Base-by-base conservation (phyloP, 2,113 vertebrate genomes). In the Dromas ardeola region DNA sequence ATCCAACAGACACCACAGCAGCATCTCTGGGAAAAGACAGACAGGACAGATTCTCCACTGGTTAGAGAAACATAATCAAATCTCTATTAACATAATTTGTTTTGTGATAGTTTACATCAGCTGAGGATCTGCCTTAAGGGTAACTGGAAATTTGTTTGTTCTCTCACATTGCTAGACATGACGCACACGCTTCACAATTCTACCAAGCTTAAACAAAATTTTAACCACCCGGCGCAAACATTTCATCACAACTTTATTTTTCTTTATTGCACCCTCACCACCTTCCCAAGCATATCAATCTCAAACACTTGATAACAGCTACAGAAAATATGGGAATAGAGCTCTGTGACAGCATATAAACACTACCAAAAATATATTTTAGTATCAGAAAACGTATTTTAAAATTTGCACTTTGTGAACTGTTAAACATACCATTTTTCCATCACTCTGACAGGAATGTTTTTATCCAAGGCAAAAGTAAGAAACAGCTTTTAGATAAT, bases 391-490 rank as follows among this genome's bases (percentile, higher is more conserved):
- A 86, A 95, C 12, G 5, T 45, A 83, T 90, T 96, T 96, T 84
- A 42, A 95, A 96, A 95, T 96, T 85, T 95, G 77, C 47, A 82
- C 79, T 93, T 92, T 65, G 74, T 81, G 14, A 91, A 93, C 50
- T 56, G 73, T 86, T 95, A 95, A 81, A 95, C 50, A 47, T n/a
- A 65, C 36, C 49, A 23, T 95, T 96, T 97, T 95, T 93, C 90
- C 62, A 86, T 94, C 89, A 94, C 66, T 93, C 82, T 70, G 86
- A 96, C 78, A 95, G 80, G 73, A 90, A 92, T 32, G 42, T 70
- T 92, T 94, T 92, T 47, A 52, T 53, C 65, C 63, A 84, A 86
- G 83, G 58, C 65, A 96, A 91, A 97, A 71, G 17, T 25, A 89
- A 96, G 73, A 79, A 96, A 88, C 25, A 79, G 49, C 26, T 87